Evolutionary conservation across 2,113 vertebrate species (phyloP).

Genomic region (Syngnathoides biaculeatus): DNA sequence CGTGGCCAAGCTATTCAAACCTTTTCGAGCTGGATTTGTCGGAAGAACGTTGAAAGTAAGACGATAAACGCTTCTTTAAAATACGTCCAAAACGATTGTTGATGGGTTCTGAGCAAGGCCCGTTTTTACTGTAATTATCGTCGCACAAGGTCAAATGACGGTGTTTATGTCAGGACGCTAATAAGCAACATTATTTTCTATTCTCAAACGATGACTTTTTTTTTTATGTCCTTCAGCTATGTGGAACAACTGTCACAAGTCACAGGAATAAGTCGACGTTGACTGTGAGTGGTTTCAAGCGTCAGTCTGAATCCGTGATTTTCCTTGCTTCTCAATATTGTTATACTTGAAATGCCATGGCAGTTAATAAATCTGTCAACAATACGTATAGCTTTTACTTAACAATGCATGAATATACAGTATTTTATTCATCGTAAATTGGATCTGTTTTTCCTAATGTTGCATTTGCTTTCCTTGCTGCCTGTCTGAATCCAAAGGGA

Average conservation of each 20-base stretch:
- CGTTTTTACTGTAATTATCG: neutral
- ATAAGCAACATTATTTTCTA: neutral
- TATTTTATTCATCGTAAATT: neutral
- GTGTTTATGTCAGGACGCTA: conserved; percentile 2
- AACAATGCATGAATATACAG: neutral
- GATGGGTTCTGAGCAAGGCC: neutral
- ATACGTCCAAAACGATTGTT: neutral
- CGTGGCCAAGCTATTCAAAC: conserved; percentile 58
- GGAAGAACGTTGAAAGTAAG: conserved; percentile 67
- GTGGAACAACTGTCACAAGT: conserved; percentile 52
- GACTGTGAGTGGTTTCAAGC: conserved; percentile 43
- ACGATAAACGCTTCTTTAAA: neutral
- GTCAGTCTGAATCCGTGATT: neutral
- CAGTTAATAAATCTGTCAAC: neutral
- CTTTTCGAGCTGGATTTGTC: conserved; percentile 53
- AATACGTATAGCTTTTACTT: too few relatives aligned
- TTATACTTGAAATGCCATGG: neutral
- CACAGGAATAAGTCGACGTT: conserved; percentile 47
- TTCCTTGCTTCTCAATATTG: neutral
- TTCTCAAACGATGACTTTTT: neutral
- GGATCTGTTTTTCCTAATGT: neutral
- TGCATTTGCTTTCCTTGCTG: conserved; percentile 36
- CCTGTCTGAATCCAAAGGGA: conserved; percentile 49
- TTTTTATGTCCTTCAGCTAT: conserved; percentile 49
- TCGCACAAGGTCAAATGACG: conserved; percentile 62